A percentile compares a stretch with the other conserved stretches of the same genome.
Conservation (phyloP, 2,888 invertebrate genomes). For the Alcis repandata region DNA sequence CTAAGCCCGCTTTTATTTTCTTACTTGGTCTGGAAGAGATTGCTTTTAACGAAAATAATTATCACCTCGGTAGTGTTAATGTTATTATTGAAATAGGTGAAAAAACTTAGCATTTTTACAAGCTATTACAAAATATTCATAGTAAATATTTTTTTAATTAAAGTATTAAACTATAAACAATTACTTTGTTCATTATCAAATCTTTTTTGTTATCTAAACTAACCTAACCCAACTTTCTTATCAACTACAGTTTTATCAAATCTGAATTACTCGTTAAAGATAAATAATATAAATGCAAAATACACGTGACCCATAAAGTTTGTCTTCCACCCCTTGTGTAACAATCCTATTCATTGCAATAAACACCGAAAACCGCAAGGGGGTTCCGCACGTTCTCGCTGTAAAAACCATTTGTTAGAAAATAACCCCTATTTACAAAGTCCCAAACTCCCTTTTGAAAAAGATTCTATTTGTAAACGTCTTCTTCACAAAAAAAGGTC, state of each 20-base stretch:
- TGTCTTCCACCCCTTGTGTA: neutral
- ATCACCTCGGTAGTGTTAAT: no score
- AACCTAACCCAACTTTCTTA: no score
- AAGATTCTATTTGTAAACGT: constrained; percentile 18
- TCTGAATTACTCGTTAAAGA: neutral
- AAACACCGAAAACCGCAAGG: constrained; percentile 2
- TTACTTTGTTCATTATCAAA: no score
- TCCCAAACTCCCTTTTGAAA: constrained; percentile 11
- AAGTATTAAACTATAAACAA: no score
- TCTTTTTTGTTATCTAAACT: no score
- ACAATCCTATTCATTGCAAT: constrained; percentile 8
- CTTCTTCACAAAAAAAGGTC: constrained; percentile 16
- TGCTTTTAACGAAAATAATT: no score
- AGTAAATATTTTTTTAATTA: no score
- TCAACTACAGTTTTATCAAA: neutral
- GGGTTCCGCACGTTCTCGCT: neutral
- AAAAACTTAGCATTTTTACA: no score
- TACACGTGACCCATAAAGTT: neutral
- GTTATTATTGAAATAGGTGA: no score
- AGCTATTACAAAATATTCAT: no score
- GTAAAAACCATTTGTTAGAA: constrained; percentile 19
- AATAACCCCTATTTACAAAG: constrained; percentile 18
- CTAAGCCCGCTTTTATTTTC: neutral
- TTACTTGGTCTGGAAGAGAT: neutral
- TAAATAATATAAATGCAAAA: neutral